Conservation (phyloP, 2,113 vertebrate genomes). For the Trachemys scripta region DNA sequence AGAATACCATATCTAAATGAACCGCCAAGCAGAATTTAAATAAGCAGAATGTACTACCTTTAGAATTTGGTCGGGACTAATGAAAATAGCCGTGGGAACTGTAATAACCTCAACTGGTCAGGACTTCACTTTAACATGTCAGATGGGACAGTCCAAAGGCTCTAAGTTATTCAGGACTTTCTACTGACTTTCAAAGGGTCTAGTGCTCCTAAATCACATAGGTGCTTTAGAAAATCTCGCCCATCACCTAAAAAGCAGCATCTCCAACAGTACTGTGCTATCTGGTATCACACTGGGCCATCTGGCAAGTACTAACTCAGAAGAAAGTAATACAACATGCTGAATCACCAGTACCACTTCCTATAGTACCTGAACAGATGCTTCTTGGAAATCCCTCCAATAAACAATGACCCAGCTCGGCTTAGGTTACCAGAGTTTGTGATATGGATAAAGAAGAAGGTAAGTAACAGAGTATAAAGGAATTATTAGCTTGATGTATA, state of each 20-base stretch:
- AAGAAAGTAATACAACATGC: neutral
- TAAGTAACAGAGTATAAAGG: too few relatives aligned
- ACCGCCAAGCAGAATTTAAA: neutral
- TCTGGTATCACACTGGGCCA: neutral
- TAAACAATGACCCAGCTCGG: neutral
- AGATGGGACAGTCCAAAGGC: neutral
- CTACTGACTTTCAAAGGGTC: neutral
- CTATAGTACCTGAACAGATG: neutral
- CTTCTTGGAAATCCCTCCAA: neutral
- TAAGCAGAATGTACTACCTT: neutral
- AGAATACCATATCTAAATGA: neutral
- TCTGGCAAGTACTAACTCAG: fast-evolving
- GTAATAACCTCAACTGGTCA: neutral
- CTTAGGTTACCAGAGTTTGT: neutral
- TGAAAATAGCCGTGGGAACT: neutral
- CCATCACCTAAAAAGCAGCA: neutral
- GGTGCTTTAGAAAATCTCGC: neutral
- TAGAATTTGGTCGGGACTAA: neutral
- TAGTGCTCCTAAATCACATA: neutral
- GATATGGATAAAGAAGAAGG: too few relatives aligned
- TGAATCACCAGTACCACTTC: neutral
- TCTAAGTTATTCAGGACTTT: neutral
- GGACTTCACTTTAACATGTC: neutral
- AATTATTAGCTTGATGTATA: neutral
- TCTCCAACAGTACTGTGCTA: fast-evolving